Evolutionary conservation across 2,888 invertebrate genomes (phyloP).

Genomic region (Volucella bombylans): DNA sequence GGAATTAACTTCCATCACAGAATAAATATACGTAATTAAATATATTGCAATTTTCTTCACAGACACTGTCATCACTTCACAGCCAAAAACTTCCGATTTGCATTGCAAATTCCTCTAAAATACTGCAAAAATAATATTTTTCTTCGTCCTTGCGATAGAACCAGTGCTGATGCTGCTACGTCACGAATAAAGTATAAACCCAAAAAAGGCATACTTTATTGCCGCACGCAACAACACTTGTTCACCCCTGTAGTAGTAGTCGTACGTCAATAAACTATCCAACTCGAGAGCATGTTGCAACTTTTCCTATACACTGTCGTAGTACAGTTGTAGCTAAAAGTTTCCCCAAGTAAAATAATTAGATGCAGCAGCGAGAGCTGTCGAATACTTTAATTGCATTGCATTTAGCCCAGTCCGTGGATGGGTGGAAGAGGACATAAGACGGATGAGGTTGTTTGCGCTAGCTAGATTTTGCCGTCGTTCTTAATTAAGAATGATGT

Average conservation of each 20-base stretch:
- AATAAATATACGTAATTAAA: constrained; percentile 66
- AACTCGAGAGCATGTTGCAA: constrained; percentile 18
- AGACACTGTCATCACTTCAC: constrained; percentile 63
- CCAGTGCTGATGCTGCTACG: constrained; percentile 14
- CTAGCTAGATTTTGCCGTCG: constrained; percentile 32
- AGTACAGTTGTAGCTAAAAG: constrained; percentile 38
- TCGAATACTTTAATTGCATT: constrained; percentile 70
- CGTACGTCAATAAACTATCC: constrained; percentile 29
- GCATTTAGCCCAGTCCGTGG: constrained; percentile 36
- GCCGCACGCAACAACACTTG: constrained; percentile 63
- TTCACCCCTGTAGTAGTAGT: neutral
- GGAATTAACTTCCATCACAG: constrained; percentile 58
- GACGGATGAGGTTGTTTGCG: constrained; percentile 41
- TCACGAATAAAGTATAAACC: neutral
- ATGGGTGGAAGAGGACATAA: neutral
- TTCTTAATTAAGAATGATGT: constrained; percentile 67
- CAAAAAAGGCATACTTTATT: constrained; percentile 48
- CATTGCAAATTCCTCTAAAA: constrained; percentile 58
- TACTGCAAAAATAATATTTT: constrained; percentile 63
- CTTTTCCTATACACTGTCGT: constrained; percentile 9
- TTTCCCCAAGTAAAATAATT: constrained; percentile 59
- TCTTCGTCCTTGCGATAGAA: neutral
- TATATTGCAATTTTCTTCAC: constrained; percentile 47
- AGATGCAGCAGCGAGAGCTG: constrained; percentile 62
- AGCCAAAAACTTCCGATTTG: constrained; percentile 60